Evolutionary conservation across 1,140 invertebrate genomes (phyloP).

Genomic region (Neodiprion lecontei): DNA sequence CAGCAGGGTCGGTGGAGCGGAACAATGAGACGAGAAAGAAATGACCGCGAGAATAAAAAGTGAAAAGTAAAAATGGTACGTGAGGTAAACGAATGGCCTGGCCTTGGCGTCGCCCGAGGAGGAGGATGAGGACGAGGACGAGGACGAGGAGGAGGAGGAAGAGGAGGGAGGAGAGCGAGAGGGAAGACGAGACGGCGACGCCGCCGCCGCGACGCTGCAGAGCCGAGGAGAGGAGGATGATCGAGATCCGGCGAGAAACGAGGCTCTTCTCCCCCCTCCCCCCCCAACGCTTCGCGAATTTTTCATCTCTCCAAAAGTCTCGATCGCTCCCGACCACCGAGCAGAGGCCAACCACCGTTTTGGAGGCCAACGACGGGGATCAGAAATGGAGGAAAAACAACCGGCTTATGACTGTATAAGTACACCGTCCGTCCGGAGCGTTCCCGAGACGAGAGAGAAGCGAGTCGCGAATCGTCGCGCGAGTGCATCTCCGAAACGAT

Average conservation of each 20-base stretch:
- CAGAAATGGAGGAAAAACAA: no score
- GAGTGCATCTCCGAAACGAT: no score
- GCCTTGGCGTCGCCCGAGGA: slow-evolving; percentile 3
- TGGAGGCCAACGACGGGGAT: neutral
- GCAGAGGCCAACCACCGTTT: slow-evolving; percentile 5
- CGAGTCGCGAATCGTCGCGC: neutral
- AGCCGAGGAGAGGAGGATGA: slow-evolving; percentile 16
- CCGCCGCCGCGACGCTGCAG: neutral
- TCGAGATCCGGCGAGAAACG: slow-evolving; percentile 22
- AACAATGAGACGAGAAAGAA: slow-evolving; percentile 1
- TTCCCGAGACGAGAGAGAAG: neutral
- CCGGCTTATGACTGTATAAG: no score
- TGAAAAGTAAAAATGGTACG: neutral
- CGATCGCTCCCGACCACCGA: neutral
- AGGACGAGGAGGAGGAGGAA: slow-evolving; percentile 4
- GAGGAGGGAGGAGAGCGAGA: slow-evolving; percentile 9
- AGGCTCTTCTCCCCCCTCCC: neutral
- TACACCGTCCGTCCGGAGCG: no score
- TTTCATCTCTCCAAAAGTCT: slow-evolving; percentile 18
- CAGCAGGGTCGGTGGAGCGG: neutral
- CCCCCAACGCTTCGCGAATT: slow-evolving; percentile 28
- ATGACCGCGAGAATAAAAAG: slow-evolving; percentile 1
- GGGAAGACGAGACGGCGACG: slow-evolving; percentile 3
- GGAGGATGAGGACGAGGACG: slow-evolving; percentile 1
- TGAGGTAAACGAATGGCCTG: slow-evolving; percentile 4